These are phyloP conservation scores for Falco novaeseelandiae DNA, from an alignment of 2,797 vertebrate genomes.

Conservation along the genomic window DNA sequence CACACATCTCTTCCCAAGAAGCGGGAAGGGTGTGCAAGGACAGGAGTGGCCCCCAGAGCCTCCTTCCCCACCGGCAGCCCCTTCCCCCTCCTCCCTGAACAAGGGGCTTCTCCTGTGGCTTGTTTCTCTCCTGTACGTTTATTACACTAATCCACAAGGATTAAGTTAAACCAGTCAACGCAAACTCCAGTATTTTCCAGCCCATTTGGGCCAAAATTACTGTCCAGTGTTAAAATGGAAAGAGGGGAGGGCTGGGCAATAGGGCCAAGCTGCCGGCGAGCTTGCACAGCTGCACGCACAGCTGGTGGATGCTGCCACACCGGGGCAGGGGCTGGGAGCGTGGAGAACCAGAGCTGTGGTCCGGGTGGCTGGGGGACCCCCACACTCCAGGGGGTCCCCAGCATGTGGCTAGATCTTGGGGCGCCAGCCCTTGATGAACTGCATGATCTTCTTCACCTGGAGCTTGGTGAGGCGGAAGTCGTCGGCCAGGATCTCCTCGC, in stretches of 20 bases:
- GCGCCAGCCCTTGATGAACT: constrained; percentile 98
- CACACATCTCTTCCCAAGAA: not conserved
- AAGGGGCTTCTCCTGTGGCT: not conserved
- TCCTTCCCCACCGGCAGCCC: not conserved
- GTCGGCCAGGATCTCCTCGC: constrained; percentile 95
- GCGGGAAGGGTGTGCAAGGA: not conserved
- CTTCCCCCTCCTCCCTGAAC: not conserved
- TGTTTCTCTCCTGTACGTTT: constrained; percentile 46
- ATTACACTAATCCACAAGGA: constrained; percentile 75
- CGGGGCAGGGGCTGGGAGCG: accelerated
- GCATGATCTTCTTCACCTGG: constrained; percentile 98
- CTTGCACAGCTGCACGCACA: no score
- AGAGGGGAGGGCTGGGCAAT: accelerated
- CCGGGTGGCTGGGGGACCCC: accelerated
- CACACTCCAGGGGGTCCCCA: accelerated
- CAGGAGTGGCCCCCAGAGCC: not conserved
- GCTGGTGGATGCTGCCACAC: not conserved
- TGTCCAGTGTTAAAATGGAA: constrained; percentile 57
- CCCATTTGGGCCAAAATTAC: constrained; percentile 28
- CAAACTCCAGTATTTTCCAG: constrained; percentile 38
- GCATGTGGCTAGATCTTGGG: constrained; percentile 86
- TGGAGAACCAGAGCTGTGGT: accelerated
- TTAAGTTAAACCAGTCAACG: constrained; percentile 37
- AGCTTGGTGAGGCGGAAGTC: constrained; percentile 96
- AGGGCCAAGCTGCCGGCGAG: not conserved